These are phyloP conservation scores for Hermaeophaga mercurialis DNA, from an alignment of 2,888 invertebrate species.

Conservation along the genomic window DNA sequence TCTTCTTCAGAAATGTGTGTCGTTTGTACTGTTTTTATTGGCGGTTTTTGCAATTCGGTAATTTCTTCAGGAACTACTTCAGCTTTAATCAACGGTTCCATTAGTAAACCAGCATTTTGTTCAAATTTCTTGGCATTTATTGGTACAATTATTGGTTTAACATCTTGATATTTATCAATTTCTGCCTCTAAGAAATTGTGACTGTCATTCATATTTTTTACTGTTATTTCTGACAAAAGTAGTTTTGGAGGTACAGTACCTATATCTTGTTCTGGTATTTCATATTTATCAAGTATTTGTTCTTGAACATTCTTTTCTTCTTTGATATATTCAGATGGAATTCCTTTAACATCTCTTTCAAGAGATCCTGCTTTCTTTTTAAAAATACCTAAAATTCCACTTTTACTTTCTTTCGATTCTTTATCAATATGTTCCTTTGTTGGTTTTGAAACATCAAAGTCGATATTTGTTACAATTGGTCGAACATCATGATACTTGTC, in stretches of 20 bases:
- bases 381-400: constrained; percentile 21
- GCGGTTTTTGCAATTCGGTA: too few relatives aligned
- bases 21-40: too few relatives aligned
- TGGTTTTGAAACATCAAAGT: neutral
- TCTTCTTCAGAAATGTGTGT: too few relatives aligned
- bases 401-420: constrained; percentile 9
- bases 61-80: constrained; percentile 28
- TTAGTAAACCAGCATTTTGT: too few relatives aligned
- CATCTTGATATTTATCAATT: constrained; percentile 27
- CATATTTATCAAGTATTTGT: too few relatives aligned
- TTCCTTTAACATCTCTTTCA: constrained; percentile 11
- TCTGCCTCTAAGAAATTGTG: constrained; percentile 34
- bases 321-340: too few relatives aligned
- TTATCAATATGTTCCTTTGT: neutral
- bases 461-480: too few relatives aligned
- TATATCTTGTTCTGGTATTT: too few relatives aligned
- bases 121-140: too few relatives aligned
- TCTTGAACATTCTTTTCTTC: too few relatives aligned
- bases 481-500: constrained; percentile 35
- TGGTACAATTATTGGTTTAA: constrained; percentile 29
- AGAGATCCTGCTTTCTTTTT: constrained; percentile 26
- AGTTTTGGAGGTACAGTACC: too few relatives aligned
- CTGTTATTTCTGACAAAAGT: constrained; percentile 30
- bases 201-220: constrained; percentile 34
- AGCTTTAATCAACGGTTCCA: neutral